A percentile compares a stretch with the other conserved stretches of the same genome.
phyloP scores from a whole-genome alignment of 2,888 invertebrate genomes.

The Pachydiplax longipennis region DNA sequence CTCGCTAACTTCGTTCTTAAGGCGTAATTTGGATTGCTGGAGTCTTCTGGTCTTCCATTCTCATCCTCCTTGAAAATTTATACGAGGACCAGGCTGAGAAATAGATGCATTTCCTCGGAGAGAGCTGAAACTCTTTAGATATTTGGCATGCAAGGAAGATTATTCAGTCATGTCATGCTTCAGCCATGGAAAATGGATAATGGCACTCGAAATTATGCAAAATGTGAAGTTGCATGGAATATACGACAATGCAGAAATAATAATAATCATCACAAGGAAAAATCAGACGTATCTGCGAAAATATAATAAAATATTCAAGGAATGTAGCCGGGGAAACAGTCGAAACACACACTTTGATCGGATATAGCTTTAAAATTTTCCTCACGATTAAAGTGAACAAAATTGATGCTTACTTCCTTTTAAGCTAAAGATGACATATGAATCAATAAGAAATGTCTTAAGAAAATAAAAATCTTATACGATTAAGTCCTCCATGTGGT shows the following conservation, averaged over 20 bases:
- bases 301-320: neutral
- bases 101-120: neutral
- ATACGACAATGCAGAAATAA: neutral
- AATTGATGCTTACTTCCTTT: no score
- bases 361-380: no score
- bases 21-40: neutral
- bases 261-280: neutral
- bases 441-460: no score
- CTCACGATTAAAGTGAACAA: no score
- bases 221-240: neutral
- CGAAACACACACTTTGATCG: no score
- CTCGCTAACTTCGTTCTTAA: neutral
- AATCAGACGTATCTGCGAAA: neutral
- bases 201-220: neutral
- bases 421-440: no score
- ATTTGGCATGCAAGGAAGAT: neutral
- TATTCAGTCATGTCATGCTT: neutral
- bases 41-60: neutral
- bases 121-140: neutral
- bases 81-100: neutral
- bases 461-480: no score
- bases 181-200: neutral
- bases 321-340: neutral
- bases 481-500: no score
- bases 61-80: neutral